A percentile compares a stretch with the other conserved stretches of the same genome.
These are phyloP conservation scores for Netelia fuscicornis DNA, from an alignment of 2,888 invertebrate species.

Conservation along the genomic window DNA sequence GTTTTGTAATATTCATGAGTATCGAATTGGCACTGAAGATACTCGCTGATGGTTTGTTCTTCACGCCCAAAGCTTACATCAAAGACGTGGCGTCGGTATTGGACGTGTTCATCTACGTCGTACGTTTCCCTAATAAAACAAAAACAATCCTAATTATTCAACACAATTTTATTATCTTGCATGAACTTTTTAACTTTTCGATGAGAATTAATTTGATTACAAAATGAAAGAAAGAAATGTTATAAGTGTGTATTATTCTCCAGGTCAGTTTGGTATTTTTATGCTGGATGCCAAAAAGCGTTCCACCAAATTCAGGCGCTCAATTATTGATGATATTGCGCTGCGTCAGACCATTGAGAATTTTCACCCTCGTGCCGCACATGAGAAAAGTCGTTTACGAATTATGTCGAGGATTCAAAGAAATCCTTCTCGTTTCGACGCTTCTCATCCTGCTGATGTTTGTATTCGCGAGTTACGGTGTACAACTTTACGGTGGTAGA, in stretches of 20 bases:
- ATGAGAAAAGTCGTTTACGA: slow-evolving; percentile 99
- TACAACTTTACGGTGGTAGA: slow-evolving; percentile 98
- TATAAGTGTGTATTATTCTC: slow-evolving; percentile 65
- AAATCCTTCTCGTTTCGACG: slow-evolving; percentile 98
- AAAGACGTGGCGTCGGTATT: slow-evolving; percentile 98
- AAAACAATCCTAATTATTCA: neutral
- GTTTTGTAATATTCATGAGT: slow-evolving; percentile 99
- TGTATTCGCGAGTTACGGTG: slow-evolving; percentile 99
- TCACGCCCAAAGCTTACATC: slow-evolving; percentile 99
- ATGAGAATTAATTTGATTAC: neutral
- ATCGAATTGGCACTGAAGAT: slow-evolving; percentile 98
- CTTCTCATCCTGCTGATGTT: slow-evolving; percentile 98
- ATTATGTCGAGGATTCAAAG: slow-evolving; percentile 98
- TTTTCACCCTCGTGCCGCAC: slow-evolving; percentile 99
- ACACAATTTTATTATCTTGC: no score
- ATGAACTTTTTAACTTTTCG: neutral
- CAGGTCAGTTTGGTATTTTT: slow-evolving; percentile 97
- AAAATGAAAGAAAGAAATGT: neutral
- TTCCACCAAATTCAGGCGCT: slow-evolving; percentile 96
- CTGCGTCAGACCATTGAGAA: slow-evolving; percentile 97
- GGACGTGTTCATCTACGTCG: slow-evolving; percentile 98
- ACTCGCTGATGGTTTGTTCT: slow-evolving; percentile 98
- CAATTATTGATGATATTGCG: slow-evolving; percentile 98
- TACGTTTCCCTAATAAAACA: slow-evolving; percentile 85
- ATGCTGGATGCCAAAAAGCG: slow-evolving; percentile 97